Base-by-base conservation (phyloP, 1,140 invertebrate species). In the Planococcus citri region DNA sequence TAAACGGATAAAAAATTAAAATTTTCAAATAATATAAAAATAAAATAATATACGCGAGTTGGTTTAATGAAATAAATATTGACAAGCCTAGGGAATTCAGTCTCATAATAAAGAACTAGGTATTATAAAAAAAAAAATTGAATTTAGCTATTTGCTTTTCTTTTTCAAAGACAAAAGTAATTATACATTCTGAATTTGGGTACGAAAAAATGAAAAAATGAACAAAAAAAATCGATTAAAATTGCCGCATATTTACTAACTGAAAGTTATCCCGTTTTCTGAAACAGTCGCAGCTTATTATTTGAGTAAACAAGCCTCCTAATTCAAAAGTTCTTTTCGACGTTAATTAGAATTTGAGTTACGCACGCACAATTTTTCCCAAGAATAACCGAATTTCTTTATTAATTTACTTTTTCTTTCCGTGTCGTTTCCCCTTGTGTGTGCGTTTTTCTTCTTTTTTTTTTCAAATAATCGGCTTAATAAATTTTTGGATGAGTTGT, bases 251-350 rank as follows among this genome's bases (percentile, higher is more conserved):
- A 51, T 51, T 51, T 51, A 51, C 41, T 20, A 51, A 51, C 41
- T 51, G 41, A n/a, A 51, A 14, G 41, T 51, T 20, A 51, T 51
- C 41, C 41, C 41, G 41, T 3, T 20, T 17, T 51, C 2, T 14
- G 41, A 51, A 51, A 51, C 41, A 51, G 41, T 51, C 41, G 41
- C 41, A 51, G n/a, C 41, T 51, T 51, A 51, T 51, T 51, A 51
- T 51, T 51, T 51, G 41, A 51, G 41, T 51, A 51, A 51, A 51
- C 41, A 51, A 6, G n/a, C 2, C 41, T 51, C 41, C 41, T 3
- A 51, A 51, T 14, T 51, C 29, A 33, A 51, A 51, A 51, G 41
- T 51, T 51, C 41, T 51, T 51, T 51, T 51, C n/a, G 41, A 51
- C 41, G 41, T 51, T 51, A 51, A 51, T 51, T 51, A 51, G 41